Percentiles rank a stretch among this genome's conserved stretches.
phyloP scores from a whole-genome alignment of 2,797 vertebrate genomes.

The Spea hammondii region DNA sequence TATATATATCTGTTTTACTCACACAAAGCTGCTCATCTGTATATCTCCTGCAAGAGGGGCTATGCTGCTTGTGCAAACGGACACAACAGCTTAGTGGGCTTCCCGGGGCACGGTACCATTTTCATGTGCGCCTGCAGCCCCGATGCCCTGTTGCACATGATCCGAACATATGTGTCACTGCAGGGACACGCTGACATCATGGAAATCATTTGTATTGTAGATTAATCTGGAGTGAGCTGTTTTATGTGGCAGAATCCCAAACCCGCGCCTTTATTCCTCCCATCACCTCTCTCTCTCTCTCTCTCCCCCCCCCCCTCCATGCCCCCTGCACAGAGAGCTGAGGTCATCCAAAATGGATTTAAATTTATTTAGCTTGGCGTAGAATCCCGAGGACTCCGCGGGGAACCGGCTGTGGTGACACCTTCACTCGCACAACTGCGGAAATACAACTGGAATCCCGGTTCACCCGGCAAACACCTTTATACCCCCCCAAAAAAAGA shows the following conservation, averaged over 20 bases:
- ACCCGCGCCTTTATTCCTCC: conserved; percentile 35
- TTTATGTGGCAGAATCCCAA: conserved; percentile 50
- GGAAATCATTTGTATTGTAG: conserved; percentile 45
- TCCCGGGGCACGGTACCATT: not conserved
- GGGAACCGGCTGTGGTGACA: conserved; percentile 43
- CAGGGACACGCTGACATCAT: conserved; percentile 47
- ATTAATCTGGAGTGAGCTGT: conserved; percentile 48
- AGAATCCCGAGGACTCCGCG: conserved; percentile 19
- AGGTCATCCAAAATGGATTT: conserved; percentile 49
- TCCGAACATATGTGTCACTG: conserved; percentile 31
- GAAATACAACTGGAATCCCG: conserved; percentile 5
- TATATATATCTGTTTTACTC: not conserved
- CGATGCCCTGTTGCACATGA: conserved; percentile 21
- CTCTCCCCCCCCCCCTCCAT: not conserved
- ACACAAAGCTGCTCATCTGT: not conserved
- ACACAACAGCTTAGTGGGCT: not conserved
- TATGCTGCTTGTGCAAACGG: not conserved
- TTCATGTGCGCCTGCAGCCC: not conserved
- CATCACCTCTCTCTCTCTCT: not conserved
- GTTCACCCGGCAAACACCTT: conserved; percentile 13
- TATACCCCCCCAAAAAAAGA: conserved; percentile 17
- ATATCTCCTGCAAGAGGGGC: not conserved
- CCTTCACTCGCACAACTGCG: conserved; percentile 29
- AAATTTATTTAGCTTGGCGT: conserved; percentile 48
- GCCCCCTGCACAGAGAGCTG: conserved; percentile 20